Conservation (phyloP, 1,140 invertebrate genomes). For the Tribolium madens region DNA sequence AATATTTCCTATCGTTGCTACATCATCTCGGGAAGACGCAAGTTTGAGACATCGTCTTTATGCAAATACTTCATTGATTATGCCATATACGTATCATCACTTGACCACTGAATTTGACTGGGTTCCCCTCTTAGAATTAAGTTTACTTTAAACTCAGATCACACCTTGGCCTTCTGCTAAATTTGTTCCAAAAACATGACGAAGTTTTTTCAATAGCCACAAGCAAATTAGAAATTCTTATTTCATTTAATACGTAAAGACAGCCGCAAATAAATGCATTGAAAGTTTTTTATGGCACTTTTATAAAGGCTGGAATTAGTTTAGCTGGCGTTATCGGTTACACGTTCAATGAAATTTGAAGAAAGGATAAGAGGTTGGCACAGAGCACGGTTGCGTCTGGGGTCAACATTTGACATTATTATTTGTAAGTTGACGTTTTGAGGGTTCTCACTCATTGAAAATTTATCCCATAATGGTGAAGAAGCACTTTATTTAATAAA, state of each 20-base stretch:
- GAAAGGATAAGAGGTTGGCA: no score
- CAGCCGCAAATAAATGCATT: no score
- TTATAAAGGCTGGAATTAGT: no score
- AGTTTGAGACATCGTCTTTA: slow-evolving; percentile 36
- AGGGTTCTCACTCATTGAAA: not conserved
- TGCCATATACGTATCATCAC: slow-evolving; percentile 42
- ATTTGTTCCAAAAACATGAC: slow-evolving; percentile 14
- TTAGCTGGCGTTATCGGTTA: no score
- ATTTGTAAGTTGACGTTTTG: not conserved
- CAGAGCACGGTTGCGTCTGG: no score
- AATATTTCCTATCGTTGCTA: slow-evolving; percentile 44
- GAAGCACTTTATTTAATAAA: not conserved
- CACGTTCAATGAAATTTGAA: no score
- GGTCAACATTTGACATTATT: no score
- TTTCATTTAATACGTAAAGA: no score
- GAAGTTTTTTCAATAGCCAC: slow-evolving; percentile 3
- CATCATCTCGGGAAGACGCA: slow-evolving; percentile 37
- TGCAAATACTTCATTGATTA: slow-evolving; percentile 45
- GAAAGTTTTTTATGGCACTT: no score
- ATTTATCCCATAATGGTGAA: not conserved
- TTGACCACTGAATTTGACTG: slow-evolving; percentile 37
- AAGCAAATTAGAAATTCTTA: no score
- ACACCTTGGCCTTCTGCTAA: slow-evolving; percentile 19
- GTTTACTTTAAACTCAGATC: slow-evolving; percentile 28
- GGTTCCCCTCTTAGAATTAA: slow-evolving; percentile 31